Conservation (phyloP, 64 coral and sea anemone species). For the Stichodactyla helianthus region DNA sequence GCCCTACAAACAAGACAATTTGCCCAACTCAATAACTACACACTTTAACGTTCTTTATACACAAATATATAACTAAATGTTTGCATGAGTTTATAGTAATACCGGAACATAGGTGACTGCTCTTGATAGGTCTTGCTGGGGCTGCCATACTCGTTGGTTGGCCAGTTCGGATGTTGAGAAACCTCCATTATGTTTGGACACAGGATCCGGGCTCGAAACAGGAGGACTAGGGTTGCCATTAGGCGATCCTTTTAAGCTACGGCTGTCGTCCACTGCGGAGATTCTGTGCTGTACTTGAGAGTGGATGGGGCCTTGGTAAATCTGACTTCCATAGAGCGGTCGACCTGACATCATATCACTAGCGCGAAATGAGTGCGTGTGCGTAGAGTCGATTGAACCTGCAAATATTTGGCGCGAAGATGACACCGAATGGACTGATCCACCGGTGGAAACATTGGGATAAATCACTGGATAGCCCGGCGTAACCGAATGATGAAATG, state of each 20-base stretch:
- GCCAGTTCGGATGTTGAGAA: slow-evolving; percentile 67
- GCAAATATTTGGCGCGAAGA: slow-evolving; percentile 91
- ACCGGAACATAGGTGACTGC: slow-evolving; percentile 95
- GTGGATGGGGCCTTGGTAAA: slow-evolving; percentile 65
- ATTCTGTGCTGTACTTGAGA: slow-evolving; percentile 84
- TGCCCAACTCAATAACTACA: background rate
- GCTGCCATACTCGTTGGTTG: slow-evolving; percentile 87
- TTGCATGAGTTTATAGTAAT: slow-evolving; percentile 91
- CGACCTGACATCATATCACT: slow-evolving; percentile 83
- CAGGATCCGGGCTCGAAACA: slow-evolving; percentile 63
- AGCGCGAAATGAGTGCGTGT: slow-evolving; percentile 73
- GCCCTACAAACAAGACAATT: background rate
- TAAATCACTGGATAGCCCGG: slow-evolving; percentile 96
- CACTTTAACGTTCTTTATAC: background rate
- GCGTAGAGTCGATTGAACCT: slow-evolving; percentile 54
- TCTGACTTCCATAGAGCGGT: slow-evolving; percentile 76
- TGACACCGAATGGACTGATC: slow-evolving; percentile 53
- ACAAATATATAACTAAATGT: slow-evolving; percentile 64
- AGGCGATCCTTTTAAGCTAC: slow-evolving; percentile 40
- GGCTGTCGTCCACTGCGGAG: slow-evolving; percentile 74
- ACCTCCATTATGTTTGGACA: slow-evolving; percentile 44
- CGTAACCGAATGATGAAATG: slow-evolving; percentile 91
- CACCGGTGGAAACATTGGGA: slow-evolving; percentile 76
- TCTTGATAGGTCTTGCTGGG: slow-evolving; percentile 84
- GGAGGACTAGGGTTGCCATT: slow-evolving; percentile 73